Base-by-base conservation (phyloP, 2,888 invertebrate species). In the Ferrisia virgata region DNA sequence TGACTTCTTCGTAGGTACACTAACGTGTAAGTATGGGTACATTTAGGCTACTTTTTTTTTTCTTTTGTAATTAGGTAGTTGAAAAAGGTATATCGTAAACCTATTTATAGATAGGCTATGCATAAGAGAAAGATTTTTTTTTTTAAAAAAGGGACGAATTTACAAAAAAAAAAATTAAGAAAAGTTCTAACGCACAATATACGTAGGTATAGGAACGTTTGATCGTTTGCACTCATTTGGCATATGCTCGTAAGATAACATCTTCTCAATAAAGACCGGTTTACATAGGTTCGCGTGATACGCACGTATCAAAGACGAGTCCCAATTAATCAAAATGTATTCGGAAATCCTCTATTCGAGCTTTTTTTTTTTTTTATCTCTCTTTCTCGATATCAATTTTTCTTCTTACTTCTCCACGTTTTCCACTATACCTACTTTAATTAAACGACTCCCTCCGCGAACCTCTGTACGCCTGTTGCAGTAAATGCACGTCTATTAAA, bases 311-410 rank as follows among this genome's bases (percentile, higher is more conserved):
- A 64, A 64, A 64, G 64, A 25, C 64, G 28, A 31, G 28, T 64
- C 28, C 64, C 64, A 64, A 64, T 64, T 64, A 64, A 64, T 64
- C 64, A 64, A 64, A 64, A 64, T 64, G 64, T 28, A 64, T 64
- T 28, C 64, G 28, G 28, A 25, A 64, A 53, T 53, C 9, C 53
- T 53, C 18, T 53, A 18, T 53, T 28, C 28, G 28, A 64, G 13
- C 28, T 28, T 31, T 28, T 64, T 64, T 64, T 15, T 28, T 22
- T 22, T 6, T 22, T 53, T 22, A 47, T 36, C 36, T 3, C 8
- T 22, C 22, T 18, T 53, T 53, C n/a, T n/a, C n/a, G n/a, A n/a
- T n/a, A n/a, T n/a, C n/a, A n/a, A n/a, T 53, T 53, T 53, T 53
- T 47, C 5, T 2, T 22, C 22, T 8, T 11, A 18, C n/a, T n/a